Evolutionary conservation across 1,140 invertebrate species (phyloP).

Genomic region (Zaprionus davidi): DNA sequence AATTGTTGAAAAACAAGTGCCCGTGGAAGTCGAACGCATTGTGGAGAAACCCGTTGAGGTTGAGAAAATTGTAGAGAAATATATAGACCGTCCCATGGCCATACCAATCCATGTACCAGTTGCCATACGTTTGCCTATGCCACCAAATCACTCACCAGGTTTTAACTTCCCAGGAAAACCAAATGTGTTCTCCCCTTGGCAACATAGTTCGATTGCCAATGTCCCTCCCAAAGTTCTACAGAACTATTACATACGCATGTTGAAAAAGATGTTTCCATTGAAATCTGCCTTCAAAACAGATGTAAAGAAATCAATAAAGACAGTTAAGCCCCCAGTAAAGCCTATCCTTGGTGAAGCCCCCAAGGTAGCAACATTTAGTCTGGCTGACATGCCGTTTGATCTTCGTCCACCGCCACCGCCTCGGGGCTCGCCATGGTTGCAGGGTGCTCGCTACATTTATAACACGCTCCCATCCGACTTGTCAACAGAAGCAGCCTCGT

Average conservation of each 20-base stretch:
- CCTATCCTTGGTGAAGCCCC: conserved; percentile 64
- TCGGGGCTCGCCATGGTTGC: conserved; percentile 61
- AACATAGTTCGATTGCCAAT: conserved; percentile 50
- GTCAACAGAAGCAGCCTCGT: conserved; percentile 57
- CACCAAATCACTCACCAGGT: conserved; percentile 44
- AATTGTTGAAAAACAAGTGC: conserved; percentile 76
- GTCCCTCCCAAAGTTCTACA: conserved; percentile 74
- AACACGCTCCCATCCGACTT: conserved; percentile 74
- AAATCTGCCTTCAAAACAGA: conserved; percentile 37
- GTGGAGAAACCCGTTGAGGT: conserved; percentile 86
- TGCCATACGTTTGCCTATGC: conserved; percentile 83
- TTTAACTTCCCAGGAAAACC: conserved; percentile 40
- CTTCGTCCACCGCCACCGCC: conserved; percentile 74
- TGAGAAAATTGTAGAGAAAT: conserved; percentile 86
- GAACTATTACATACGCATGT: conserved; percentile 76
- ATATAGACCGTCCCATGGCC: conserved; percentile 85
- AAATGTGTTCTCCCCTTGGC: conserved; percentile 58
- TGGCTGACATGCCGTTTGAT: conserved; percentile 73
- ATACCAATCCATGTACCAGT: conserved; percentile 84
- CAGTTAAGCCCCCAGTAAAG: conserved; percentile 39
- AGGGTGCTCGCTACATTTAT: conserved; percentile 75
- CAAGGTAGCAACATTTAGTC: conserved; percentile 69
- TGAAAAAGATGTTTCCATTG: conserved; percentile 70
- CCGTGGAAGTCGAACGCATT: conserved; percentile 85
- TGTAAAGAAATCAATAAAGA: conserved; percentile 31